phyloP scores from a whole-genome alignment of 2,888 invertebrate genomes.

The Helleia helle region DNA sequence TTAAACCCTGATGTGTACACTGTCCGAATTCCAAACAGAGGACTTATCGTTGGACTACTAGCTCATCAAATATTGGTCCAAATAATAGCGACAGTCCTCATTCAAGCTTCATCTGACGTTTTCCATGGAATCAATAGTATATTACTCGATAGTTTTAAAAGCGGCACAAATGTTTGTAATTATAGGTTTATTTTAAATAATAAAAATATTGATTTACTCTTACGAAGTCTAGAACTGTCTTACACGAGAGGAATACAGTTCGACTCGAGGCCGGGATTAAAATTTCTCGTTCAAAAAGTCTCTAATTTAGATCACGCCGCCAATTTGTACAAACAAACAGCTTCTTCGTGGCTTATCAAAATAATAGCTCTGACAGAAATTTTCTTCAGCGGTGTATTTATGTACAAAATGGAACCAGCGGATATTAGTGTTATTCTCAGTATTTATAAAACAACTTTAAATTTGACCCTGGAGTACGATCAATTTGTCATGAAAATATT shows the following conservation, averaged over 20 bases:
- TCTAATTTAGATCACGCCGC: conserved; percentile 89
- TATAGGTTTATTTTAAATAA: conserved; percentile 69
- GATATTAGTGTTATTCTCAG: conserved; percentile 78
- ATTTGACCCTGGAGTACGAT: conserved; percentile 69
- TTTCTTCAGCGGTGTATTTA: conserved; percentile 81
- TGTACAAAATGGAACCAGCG: conserved; percentile 75
- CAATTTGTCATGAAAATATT: conserved; percentile 75
- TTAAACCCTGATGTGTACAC: conserved; percentile 85
- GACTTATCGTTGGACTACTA: conserved; percentile 89
- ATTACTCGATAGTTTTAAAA: conserved; percentile 66
- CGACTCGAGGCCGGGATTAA: conserved; percentile 91
- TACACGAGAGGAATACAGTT: conserved; percentile 89
- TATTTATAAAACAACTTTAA: conserved; percentile 68
- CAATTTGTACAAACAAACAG: conserved; percentile 93
- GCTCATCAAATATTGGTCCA: conserved; percentile 95
- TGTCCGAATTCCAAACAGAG: conserved; percentile 89
- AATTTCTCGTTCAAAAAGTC: conserved; percentile 95
- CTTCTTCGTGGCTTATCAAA: conserved; percentile 92
- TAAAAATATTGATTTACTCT: conserved; percentile 78
- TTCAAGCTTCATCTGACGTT: conserved; percentile 80
- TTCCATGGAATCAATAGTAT: conserved; percentile 77
- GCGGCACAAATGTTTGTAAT: conserved; percentile 54
- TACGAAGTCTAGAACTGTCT: conserved; percentile 87
- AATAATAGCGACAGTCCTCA: conserved; percentile 88
- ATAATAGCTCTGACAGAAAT: conserved; percentile 90